Base-by-base conservation (phyloP, 2,113 vertebrate species). In the Salminus brasiliensis region DNA sequence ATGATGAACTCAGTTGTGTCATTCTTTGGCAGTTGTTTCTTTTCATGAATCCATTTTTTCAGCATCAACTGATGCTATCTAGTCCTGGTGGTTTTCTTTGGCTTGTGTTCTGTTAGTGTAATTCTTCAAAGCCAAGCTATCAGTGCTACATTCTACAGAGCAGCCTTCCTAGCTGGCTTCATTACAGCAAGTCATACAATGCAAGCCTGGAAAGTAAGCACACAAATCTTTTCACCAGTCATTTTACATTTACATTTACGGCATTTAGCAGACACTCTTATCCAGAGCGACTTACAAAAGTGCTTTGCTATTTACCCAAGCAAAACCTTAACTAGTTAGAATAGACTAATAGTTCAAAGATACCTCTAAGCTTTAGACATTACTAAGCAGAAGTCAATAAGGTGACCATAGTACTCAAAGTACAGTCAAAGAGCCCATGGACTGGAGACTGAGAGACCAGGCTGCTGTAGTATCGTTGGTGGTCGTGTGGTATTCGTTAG, bases 111-210 rank as follows among this genome's bases (percentile, higher is more conserved):
- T 53, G n/a, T 72, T 67, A 68, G 59, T 7, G 23, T 18, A 43
- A 39, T 55, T 52, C 36, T 39, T 57, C 57, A 53, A 69, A 74
- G 16, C 66, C 55, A n/a, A 18, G 16, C 34, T 47, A n/a, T 45
- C 18, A 43, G 60, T n/a, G 25, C 13, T 30, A 52, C 12, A n/a
- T n/a, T 59, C 57, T 76, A 47, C 78, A 49, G 36, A 62, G 34
- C 52, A 55, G 41, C 57, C n/a, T 15, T 16, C 45, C 15, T 0
- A 9, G 45, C 36, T 41, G 32, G 83, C 70, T 83, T 90, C 87
- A 90, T 86, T 87, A 29, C 81, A 87, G 85, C 83, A 89, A 88
- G 86, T 86, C 85, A 81, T 83, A 87, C 86, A 85, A 81, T 70
- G 72, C 81, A 79, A 66, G 52, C 76, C 39, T 63, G 83, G 86